Evolutionary conservation across 2,113 vertebrate genomes (phyloP).

Genomic region (Geothlypis trichas): DNA sequence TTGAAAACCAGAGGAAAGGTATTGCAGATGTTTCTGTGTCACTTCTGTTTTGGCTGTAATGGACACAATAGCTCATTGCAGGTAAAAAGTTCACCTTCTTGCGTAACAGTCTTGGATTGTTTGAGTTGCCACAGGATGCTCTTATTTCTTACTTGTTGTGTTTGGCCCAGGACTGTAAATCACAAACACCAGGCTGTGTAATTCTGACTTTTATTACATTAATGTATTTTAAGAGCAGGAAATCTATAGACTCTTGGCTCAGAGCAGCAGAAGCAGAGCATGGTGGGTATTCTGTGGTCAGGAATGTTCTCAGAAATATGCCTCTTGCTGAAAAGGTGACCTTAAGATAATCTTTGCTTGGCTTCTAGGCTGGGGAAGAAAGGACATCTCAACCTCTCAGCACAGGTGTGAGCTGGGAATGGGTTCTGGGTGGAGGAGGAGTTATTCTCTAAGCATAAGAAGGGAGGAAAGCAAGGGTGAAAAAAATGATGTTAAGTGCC

Average conservation of each 20-base stretch:
- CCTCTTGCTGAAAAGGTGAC: neutral
- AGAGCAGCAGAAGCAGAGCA: neutral
- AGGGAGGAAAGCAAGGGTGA: neutral
- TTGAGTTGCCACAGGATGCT: slow-evolving; percentile 25
- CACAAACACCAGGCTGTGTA: slow-evolving; percentile 1
- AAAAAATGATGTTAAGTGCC: neutral
- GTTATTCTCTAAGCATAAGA: rapidly evolving
- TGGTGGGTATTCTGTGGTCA: neutral
- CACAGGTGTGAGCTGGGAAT: neutral
- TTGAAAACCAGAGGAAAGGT: neutral
- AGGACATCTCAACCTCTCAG: neutral
- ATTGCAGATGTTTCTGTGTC: slow-evolving; percentile 34
- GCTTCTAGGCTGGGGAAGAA: neutral
- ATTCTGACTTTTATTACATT: slow-evolving; percentile 39
- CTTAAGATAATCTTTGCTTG: neutral
- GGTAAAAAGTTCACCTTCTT: slow-evolving; percentile 19
- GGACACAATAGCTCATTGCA: neutral
- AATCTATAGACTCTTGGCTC: slow-evolving; percentile 49
- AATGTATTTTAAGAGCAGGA: slow-evolving; percentile 60
- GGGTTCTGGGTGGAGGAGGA: neutral
- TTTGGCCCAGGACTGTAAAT: slow-evolving; percentile 46
- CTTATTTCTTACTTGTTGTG: slow-evolving; percentile 25
- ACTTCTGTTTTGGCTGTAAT: neutral
- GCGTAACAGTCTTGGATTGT: neutral
- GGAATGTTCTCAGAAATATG: slow-evolving; percentile 29